Percentiles rank a stretch among this genome's conserved stretches.
phyloP scores from a whole-genome alignment of 1,140 invertebrate species.

The Drosophila leontia region DNA sequence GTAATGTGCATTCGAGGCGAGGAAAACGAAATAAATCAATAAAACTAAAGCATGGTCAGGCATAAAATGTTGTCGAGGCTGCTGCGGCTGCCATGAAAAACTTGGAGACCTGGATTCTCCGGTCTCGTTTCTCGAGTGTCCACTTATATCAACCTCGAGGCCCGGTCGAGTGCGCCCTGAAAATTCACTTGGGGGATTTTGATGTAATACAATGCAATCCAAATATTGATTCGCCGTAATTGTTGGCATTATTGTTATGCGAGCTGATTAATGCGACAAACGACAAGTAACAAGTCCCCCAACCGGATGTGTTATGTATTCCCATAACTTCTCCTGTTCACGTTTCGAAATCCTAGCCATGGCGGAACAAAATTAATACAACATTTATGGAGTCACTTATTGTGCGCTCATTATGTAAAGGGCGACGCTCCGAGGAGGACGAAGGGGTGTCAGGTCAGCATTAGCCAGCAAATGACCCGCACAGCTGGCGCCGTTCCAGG shows the following conservation, averaged over 20 bases:
- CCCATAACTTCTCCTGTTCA: neutral
- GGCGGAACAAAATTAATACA: slow-evolving; percentile 65
- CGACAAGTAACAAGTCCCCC: slow-evolving; percentile 28
- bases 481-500: slow-evolving; percentile 58
- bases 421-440: neutral
- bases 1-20: slow-evolving; percentile 25
- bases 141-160: slow-evolving; percentile 38
- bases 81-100: neutral
- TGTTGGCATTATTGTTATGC: slow-evolving; percentile 44
- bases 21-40: slow-evolving; percentile 61
- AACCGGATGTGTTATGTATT: slow-evolving; percentile 30
- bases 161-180: slow-evolving; percentile 30
- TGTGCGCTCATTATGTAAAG: slow-evolving; percentile 62
- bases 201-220: slow-evolving; percentile 54
- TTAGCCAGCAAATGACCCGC: slow-evolving; percentile 65
- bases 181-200: slow-evolving; percentile 43
- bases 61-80: slow-evolving; percentile 53
- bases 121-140: slow-evolving; percentile 59
- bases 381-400: slow-evolving; percentile 77
- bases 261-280: slow-evolving; percentile 55
- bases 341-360: slow-evolving; percentile 20
- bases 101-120: slow-evolving; percentile 3
- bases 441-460: slow-evolving; percentile 28
- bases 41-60: slow-evolving; percentile 68
- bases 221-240: slow-evolving; percentile 74